Evolutionary conservation across 2,888 invertebrate species (phyloP).

Genomic region (Orgyia antiqua): DNA sequence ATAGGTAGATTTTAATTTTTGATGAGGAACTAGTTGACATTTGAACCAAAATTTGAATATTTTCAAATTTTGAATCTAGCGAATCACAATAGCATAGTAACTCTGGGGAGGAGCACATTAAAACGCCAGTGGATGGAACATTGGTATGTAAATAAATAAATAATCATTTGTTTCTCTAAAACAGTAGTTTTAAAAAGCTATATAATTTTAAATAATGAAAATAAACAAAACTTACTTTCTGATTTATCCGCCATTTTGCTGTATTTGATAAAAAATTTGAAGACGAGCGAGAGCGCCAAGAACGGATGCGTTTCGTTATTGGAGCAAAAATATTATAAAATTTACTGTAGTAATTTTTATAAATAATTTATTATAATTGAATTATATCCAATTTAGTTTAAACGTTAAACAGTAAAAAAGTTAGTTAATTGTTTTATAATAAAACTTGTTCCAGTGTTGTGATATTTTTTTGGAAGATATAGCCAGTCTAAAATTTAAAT

Average conservation of each 20-base stretch:
- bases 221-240: conserved; percentile 84
- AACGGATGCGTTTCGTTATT: conserved; percentile 33
- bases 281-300: conserved; percentile 65
- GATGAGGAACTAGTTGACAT: conserved; percentile 49
- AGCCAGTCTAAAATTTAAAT: no score
- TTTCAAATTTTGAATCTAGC: conserved; percentile 76
- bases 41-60: conserved; percentile 69
- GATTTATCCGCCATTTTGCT: conserved; percentile 90
- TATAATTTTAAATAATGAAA: conserved; percentile 26
- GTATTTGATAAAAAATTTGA: conserved; percentile 53
- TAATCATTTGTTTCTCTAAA: conserved; percentile 4
- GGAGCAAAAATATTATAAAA: no score
- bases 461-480: no score
- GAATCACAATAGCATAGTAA: conserved; percentile 33
- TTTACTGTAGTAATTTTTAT: no score
- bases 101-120: conserved; percentile 12
- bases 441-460: no score
- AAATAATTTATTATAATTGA: no score
- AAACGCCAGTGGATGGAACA: conserved; percentile 12
- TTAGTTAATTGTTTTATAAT: no score
- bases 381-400: no score
- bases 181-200: background rate
- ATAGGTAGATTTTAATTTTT: conserved; percentile 13
- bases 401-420: no score
- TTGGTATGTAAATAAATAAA: conserved; percentile 18